Evolutionary conservation across 2,797 vertebrate genomes (phyloP), one percentile per base, ranked within the genome.

Genomic region (Passerculus sandwichensis): DNA sequence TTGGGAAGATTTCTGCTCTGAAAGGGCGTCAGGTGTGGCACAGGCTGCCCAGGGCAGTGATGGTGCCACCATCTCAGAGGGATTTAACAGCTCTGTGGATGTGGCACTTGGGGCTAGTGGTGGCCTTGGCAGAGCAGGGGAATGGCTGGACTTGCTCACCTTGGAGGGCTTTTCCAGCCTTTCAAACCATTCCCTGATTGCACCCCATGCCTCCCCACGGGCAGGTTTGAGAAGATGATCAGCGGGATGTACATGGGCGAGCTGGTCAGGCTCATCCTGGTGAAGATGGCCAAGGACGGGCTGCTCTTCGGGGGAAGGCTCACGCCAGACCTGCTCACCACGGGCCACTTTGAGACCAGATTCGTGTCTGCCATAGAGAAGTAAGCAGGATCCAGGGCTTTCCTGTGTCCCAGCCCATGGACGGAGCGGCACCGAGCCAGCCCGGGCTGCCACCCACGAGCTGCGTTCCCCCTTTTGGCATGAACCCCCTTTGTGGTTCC

Each of bases 201-300:
- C 11, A 1, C 22, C 16, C 17, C 4, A 0, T 17, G 30, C 62
- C 82, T 21, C 34, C 32, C 38, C 2, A 2, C 4, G 2, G 56
- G 84, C 95, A 99, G 99, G 81, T 99, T 99, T 97, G 99, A 99
- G 97, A 99, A 99, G 98, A 99, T 99, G 99, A 99, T 99, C 96
- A 99, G 99, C 1, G 99, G 99, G 15, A 98, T 99, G 98, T 99
- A 99, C 97, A 98, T 99, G 99, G 99, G 99, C 0, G 99, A 99
- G 94, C 97, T 99, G 91, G 99, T 99, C 82, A 98, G 99, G 21
- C 98, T 99, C 67, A 99, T 99, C 97, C 97, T 99, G 94, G 99
- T 99, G 95, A 99, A 98, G 97, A 99, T 99, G 99, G 85, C 98
- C 94, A 99, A 98, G 97, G 98, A 99, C 15, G 96, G 98, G 67